These are phyloP conservation scores for Plodia interpunctella DNA, from an alignment of 1,140 invertebrate genomes.

Conservation along the genomic window DNA sequence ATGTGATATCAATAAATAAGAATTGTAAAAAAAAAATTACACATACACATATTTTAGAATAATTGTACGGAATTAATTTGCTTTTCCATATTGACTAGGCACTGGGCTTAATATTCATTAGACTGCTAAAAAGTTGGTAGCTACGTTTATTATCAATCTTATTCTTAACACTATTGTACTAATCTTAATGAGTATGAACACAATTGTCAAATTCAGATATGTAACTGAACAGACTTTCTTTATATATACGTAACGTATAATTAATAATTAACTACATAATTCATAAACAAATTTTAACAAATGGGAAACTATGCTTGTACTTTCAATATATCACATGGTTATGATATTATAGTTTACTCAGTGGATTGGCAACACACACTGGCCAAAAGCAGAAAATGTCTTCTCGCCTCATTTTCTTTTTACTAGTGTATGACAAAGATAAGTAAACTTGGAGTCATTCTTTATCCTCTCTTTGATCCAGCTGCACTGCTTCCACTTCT, in stretches of 20 bases:
- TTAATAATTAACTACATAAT: no score
- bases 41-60: no score
- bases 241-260: no score
- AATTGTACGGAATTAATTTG: constrained; percentile 8
- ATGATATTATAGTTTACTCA: not conserved
- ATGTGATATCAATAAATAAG: no score
- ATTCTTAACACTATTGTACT: not conserved
- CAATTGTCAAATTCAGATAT: not conserved
- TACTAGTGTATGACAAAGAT: constrained; percentile 2
- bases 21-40: no score
- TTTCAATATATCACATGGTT: no score
- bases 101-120: not conserved
- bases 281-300: no score
- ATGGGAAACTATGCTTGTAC: no score
- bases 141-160: not conserved
- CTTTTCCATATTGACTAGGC: constrained; percentile 12
- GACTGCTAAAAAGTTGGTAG: not conserved
- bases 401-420: not conserved
- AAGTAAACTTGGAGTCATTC: constrained; percentile 13
- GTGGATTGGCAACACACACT: not conserved
- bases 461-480: constrained; percentile 33
- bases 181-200: constrained; percentile 6
- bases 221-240: no score
- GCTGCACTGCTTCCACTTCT: constrained; percentile 32
- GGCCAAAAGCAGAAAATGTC: not conserved